Percentiles rank a stretch among this genome's conserved stretches.
Evolutionary conservation across 1,140 invertebrate species (phyloP).

Genomic region (Phthorimaea operculella): DNA sequence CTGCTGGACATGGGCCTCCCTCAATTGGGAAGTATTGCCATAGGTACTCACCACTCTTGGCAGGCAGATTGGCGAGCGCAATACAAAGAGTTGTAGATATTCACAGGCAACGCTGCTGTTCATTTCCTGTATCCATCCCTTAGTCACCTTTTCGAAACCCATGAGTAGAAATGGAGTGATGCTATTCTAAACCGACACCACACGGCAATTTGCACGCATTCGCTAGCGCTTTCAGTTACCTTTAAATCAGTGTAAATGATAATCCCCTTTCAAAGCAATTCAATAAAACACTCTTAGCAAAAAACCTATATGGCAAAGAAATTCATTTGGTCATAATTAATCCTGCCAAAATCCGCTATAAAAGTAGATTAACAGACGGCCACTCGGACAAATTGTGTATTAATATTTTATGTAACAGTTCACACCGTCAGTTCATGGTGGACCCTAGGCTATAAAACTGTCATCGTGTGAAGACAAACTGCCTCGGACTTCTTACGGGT

Average conservation of each 20-base stretch:
- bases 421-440: constrained; percentile 29
- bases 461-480: constrained; percentile 47
- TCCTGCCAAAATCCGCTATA: constrained; percentile 40
- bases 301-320: background rate
- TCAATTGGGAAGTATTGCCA: too few species aligned
- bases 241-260: constrained; percentile 7
- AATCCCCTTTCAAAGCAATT: constrained; percentile 25
- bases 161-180: too few species aligned
- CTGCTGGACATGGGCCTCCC: too few species aligned
- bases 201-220: too few species aligned
- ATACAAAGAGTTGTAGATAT: too few species aligned
- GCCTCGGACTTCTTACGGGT: constrained; percentile 44
- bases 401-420: constrained; percentile 58
- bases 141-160: too few species aligned
- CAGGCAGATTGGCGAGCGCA: too few species aligned
- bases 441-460: constrained; percentile 45
- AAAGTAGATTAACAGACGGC: constrained; percentile 55
- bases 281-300: background rate
- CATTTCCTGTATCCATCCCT: too few species aligned
- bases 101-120: too few species aligned
- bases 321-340: constrained; percentile 36
- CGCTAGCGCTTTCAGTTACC: too few species aligned
- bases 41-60: too few species aligned
- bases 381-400: constrained; percentile 63
- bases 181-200: too few species aligned